These are phyloP conservation scores for Crematogaster levior DNA, from an alignment of 2,888 invertebrate genomes.

Conservation along the genomic window DNA sequence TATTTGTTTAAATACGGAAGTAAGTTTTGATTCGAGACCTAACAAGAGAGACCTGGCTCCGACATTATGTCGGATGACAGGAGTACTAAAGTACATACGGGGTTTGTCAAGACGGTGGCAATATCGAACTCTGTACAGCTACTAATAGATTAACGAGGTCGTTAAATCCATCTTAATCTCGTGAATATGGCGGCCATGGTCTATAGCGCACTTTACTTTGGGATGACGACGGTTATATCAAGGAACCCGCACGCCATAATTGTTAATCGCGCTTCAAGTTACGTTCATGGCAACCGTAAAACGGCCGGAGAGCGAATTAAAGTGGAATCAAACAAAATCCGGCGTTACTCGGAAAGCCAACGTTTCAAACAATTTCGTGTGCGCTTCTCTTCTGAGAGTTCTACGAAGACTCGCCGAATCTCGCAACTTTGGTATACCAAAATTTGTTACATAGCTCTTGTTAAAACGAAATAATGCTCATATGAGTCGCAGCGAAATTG, in stretches of 20 bases:
- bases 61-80: background rate
- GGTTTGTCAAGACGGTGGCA: background rate
- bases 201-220: conserved; percentile 30
- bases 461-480: conserved; percentile 23
- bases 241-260: conserved; percentile 60
- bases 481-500: background rate
- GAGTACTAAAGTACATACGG: conserved; percentile 2
- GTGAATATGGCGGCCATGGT: conserved; percentile 57
- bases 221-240: conserved; percentile 39
- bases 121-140: conserved; percentile 37
- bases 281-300: conserved; percentile 69
- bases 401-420: background rate
- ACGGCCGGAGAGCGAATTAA: conserved; percentile 62
- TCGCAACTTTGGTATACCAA: background rate
- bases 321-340: conserved; percentile 54
- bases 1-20: background rate
- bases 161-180: conserved; percentile 70
- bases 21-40: background rate
- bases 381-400: background rate
- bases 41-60: background rate
- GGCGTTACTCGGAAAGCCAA: background rate
- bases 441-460: background rate
- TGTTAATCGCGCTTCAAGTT: conserved; percentile 66
- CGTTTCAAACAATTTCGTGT: background rate
- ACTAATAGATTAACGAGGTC: conserved; percentile 70